These are phyloP conservation scores for Dicentrarchus labrax DNA, from an alignment of 2,113 vertebrate genomes.

Conservation along the genomic window DNA sequence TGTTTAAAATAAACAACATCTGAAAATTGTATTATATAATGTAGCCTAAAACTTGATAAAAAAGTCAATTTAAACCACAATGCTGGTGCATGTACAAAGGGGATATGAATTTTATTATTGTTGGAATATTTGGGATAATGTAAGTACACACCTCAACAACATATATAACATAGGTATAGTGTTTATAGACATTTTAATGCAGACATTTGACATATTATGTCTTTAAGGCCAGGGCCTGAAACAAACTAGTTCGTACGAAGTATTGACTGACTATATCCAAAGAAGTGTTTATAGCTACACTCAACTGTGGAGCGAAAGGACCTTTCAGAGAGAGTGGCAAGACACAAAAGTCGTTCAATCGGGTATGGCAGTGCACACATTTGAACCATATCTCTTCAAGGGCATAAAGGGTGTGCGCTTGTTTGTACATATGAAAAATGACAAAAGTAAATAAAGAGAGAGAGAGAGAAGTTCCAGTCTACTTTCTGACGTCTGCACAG, in stretches of 20 bases:
- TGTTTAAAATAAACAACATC: too few relatives aligned
- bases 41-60: too few relatives aligned
- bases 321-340: neutral
- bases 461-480: neutral
- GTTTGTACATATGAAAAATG: neutral
- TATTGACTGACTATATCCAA: neutral
- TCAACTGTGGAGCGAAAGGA: neutral
- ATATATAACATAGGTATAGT: too few relatives aligned
- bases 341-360: neutral
- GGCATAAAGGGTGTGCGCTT: neutral
- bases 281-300: neutral
- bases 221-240: neutral
- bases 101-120: too few relatives aligned
- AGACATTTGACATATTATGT: neutral
- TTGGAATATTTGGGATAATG: too few relatives aligned
- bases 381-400: neutral
- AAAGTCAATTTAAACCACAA: too few relatives aligned
- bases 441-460: neutral
- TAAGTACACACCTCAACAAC: too few relatives aligned
- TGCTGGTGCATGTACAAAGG: too few relatives aligned
- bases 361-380: neutral
- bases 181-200: too few relatives aligned
- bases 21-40: too few relatives aligned
- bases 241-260: neutral
- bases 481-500: neutral